These are phyloP conservation scores for Venustaconcha ellipsiformis DNA, from an alignment of 1,140 invertebrate genomes.

Conservation along the genomic window DNA sequence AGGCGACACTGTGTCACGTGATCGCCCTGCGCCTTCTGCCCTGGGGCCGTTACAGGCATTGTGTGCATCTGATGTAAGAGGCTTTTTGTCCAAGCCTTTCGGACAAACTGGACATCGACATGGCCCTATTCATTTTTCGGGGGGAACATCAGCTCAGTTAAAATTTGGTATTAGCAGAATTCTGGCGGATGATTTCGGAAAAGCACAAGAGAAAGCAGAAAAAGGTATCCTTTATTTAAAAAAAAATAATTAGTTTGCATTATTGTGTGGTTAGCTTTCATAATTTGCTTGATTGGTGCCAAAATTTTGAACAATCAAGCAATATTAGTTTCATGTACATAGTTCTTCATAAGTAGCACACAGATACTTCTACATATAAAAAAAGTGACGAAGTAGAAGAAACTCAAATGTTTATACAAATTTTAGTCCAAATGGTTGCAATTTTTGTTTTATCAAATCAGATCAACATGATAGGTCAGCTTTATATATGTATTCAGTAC, in stretches of 20 bases:
- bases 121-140: background rate
- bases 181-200: conserved; percentile 27
- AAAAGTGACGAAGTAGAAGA: too few relatives aligned
- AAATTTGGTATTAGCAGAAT: conserved; percentile 32
- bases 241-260: background rate
- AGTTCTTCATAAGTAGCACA: too few relatives aligned
- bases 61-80: conserved; percentile 17
- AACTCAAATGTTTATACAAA: too few relatives aligned
- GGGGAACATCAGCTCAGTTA: background rate
- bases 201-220: conserved; percentile 5
- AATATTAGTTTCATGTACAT: too few relatives aligned
- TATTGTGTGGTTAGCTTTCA: too few relatives aligned
- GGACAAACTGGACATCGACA: background rate
- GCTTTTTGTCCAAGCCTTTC: conserved; percentile 8
- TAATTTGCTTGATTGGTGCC: too few relatives aligned
- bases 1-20: background rate
- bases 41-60: conserved; percentile 25
- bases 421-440: too few relatives aligned
- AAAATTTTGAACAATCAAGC: too few relatives aligned
- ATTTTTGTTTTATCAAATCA: too few relatives aligned
- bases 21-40: conserved; percentile 23
- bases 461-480: too few relatives aligned
- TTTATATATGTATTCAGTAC: too few relatives aligned
- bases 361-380: too few relatives aligned
- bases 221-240: conserved; percentile 8